A percentile compares a stretch with the other conserved stretches of the same genome.
Evolutionary conservation across 2,113 vertebrate species (phyloP).

Genomic region (Mesitornis unicolor): DNA sequence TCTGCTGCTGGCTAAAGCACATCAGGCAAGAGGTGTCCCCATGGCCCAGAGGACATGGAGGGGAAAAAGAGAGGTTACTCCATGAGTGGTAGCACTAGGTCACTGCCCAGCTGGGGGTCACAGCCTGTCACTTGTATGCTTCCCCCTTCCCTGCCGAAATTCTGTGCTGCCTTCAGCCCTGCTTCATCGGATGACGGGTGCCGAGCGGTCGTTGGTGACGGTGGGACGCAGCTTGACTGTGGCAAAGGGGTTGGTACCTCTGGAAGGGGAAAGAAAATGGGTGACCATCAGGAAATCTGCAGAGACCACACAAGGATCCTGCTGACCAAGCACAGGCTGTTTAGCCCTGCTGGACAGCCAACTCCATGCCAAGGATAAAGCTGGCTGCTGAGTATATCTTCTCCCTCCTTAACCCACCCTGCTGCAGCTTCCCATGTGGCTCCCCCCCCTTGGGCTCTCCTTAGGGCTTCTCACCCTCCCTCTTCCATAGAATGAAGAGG

Average conservation of each 20-base stretch:
- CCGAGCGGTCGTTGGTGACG: slow-evolving; percentile 80
- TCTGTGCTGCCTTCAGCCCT: fast-evolving
- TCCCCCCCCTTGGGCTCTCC: background rate
- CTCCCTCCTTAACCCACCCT: background rate
- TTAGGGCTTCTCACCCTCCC: background rate
- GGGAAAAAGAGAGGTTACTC: background rate
- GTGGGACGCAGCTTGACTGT: slow-evolving; percentile 87
- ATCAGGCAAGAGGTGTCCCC: background rate
- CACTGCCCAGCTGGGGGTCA: background rate
- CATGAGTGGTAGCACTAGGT: background rate
- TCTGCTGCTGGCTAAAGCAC: background rate
- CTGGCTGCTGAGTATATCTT: background rate
- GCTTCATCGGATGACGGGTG: slow-evolving; percentile 63
- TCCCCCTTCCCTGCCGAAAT: background rate
- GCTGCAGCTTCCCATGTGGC: background rate
- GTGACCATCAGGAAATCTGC: background rate
- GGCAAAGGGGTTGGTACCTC: slow-evolving; percentile 87
- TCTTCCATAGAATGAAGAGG: background rate
- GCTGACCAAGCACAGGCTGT: background rate
- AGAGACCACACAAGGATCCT: background rate
- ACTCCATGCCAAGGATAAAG: background rate
- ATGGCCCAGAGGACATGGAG: background rate
- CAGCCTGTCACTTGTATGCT: background rate
- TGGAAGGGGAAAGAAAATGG: slow-evolving; percentile 43
- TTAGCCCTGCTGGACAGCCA: background rate